These are phyloP conservation scores for Xestia ashworthii DNA, from an alignment of 2,888 invertebrate species.

Conservation along the genomic window DNA sequence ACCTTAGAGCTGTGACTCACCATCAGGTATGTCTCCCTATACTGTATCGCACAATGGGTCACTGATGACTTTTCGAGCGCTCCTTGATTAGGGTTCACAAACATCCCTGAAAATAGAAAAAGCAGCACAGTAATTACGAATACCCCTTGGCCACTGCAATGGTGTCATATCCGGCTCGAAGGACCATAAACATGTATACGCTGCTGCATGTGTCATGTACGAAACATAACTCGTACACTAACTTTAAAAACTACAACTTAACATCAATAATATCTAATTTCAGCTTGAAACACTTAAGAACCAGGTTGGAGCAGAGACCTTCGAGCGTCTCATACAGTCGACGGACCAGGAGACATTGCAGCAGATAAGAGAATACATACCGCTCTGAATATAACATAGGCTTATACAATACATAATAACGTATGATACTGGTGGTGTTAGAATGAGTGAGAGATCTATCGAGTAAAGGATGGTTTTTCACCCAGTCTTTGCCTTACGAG, in stretches of 20 bases:
- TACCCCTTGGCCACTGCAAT: no score
- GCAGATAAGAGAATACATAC: slow-evolving; percentile 92
- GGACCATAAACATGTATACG: no score
- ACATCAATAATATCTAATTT: slow-evolving; percentile 60
- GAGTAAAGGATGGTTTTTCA: not conserved
- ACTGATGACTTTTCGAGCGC: no score
- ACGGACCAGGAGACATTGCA: slow-evolving; percentile 94
- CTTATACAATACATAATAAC: slow-evolving; percentile 20
- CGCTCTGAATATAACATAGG: slow-evolving; percentile 74
- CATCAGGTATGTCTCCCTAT: slow-evolving; percentile 91
- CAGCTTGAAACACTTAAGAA: slow-evolving; percentile 93
- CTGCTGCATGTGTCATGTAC: no score
- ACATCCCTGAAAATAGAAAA: no score
- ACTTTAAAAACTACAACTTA: not conserved
- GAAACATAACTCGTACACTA: no score
- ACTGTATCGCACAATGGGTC: not conserved
- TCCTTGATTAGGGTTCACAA: no score
- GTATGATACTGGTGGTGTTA: slow-evolving; percentile 18
- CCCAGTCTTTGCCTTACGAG: not conserved
- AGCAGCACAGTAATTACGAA: no score
- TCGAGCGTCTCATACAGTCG: slow-evolving; percentile 93
- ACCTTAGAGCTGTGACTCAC: slow-evolving; percentile 93
- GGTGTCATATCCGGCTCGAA: no score
- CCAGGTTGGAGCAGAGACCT: slow-evolving; percentile 94
- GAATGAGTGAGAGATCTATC: slow-evolving; percentile 15